Conservation (phyloP, 2,888 invertebrate species). For the Silvanus unidentatus region DNA sequence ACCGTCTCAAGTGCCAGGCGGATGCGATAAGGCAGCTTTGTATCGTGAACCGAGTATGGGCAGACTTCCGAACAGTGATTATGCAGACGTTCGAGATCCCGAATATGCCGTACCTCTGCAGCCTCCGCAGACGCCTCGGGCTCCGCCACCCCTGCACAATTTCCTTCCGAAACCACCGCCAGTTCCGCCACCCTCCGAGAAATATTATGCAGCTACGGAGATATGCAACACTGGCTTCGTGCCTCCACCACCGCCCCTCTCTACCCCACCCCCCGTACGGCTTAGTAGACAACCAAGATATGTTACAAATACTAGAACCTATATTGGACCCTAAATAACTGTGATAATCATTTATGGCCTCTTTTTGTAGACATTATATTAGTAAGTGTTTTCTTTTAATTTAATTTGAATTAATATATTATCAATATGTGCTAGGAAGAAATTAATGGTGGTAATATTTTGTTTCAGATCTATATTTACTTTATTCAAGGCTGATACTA, state of each 20-base stretch:
- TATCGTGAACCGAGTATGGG: slow-evolving; percentile 42
- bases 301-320: slow-evolving; percentile 37
- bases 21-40: slow-evolving; percentile 43
- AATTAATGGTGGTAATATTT: slow-evolving; percentile 1
- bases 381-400: slow-evolving; percentile 7
- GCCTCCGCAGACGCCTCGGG: slow-evolving; percentile 46
- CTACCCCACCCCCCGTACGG: slow-evolving; percentile 44
- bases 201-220: slow-evolving; percentile 68
- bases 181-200: slow-evolving; percentile 62
- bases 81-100: slow-evolving; percentile 51
- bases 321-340: slow-evolving; percentile 42
- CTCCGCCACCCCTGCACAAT: slow-evolving; percentile 51
- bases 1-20: slow-evolving; percentile 35
- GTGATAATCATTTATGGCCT: slow-evolving; percentile 32
- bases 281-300: slow-evolving; percentile 46
- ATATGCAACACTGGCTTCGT: slow-evolving; percentile 51
- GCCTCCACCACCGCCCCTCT: slow-evolving; percentile 42
- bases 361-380: slow-evolving; percentile 2
- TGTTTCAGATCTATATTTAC: slow-evolving; percentile 30
- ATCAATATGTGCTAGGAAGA: no score
- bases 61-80: slow-evolving; percentile 35
- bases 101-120: slow-evolving; percentile 62
- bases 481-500: slow-evolving; percentile 35
- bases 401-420: no score
- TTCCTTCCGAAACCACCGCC: slow-evolving; percentile 58